Percentiles rank a stretch among this genome's conserved stretches.
Conservation (phyloP, 1,140 invertebrate genomes). For the Eriocheir sinensis region DNA sequence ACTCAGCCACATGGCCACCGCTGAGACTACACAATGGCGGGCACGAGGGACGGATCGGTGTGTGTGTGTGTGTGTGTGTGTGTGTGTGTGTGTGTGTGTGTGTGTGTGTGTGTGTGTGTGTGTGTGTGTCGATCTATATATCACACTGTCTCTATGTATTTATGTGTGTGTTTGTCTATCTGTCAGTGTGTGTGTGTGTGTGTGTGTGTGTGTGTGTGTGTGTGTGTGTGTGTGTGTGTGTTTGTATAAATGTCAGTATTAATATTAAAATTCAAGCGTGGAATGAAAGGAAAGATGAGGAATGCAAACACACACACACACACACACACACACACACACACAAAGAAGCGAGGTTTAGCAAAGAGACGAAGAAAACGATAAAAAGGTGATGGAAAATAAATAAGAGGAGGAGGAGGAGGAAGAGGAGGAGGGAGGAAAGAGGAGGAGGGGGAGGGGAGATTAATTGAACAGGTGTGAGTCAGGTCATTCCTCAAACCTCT, state of each 20-base stretch:
- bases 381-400: not conserved
- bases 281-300: no score
- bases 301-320: no score
- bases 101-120: slow-evolving; percentile 22
- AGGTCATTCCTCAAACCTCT: no score
- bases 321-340: not conserved
- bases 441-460: not conserved
- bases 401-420: not conserved
- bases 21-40: not conserved
- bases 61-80: slow-evolving; percentile 22
- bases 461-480: no score
- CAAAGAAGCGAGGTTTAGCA: not conserved
- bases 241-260: no score
- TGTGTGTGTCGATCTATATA: not conserved
- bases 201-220: no score
- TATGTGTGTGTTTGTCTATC: no score
- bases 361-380: not conserved
- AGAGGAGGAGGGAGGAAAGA: no score
- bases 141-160: no score
- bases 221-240: no score
- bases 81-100: slow-evolving; percentile 13
- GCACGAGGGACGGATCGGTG: not conserved
- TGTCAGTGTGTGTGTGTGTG: no score
- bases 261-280: no score
- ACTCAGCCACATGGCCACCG: not conserved